These are phyloP conservation scores for Camarhynchus parvulus DNA, from an alignment of 2,113 vertebrate species.

Conservation along the genomic window DNA sequence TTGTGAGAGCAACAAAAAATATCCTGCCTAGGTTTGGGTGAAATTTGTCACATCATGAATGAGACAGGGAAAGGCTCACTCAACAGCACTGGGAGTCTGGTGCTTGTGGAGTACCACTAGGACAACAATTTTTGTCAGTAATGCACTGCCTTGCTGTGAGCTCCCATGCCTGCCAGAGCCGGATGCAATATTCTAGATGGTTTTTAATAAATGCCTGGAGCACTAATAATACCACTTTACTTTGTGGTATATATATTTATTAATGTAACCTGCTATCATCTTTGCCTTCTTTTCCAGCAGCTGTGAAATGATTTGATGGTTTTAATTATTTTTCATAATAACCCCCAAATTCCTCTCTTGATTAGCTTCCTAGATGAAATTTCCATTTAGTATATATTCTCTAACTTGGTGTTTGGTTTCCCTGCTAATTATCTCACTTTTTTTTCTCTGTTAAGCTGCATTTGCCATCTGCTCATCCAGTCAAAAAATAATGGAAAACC, in stretches of 20 bases:
- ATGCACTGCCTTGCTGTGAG: not conserved
- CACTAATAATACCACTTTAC: not conserved
- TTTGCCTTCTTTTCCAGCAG: conserved; percentile 33
- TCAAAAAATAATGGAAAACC: conserved; percentile 57
- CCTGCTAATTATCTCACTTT: conserved; percentile 57
- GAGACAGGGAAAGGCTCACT: not conserved
- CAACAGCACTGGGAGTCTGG: not conserved
- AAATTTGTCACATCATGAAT: not conserved
- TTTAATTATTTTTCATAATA: conserved; percentile 62
- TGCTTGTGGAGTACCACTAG: not conserved
- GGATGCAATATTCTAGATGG: not conserved
- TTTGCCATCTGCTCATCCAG: conserved; percentile 68
- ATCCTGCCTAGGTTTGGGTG: not conserved
- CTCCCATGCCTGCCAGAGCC: not conserved
- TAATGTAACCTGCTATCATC: conserved; percentile 48
- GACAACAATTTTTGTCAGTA: not conserved
- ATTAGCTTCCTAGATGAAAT: conserved; percentile 67
- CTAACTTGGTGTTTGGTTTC: conserved; percentile 60
- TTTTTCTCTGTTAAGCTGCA: conserved; percentile 48
- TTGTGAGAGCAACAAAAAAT: not conserved
- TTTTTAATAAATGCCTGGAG: conserved; percentile 17
- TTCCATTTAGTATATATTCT: conserved; percentile 60
- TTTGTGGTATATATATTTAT: conserved; percentile 20
- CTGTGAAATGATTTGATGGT: conserved; percentile 40
- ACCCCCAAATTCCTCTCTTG: conserved; percentile 55